phyloP scores from a whole-genome alignment of 2,113 vertebrate species.

The Peromyscus polionotus region DNA sequence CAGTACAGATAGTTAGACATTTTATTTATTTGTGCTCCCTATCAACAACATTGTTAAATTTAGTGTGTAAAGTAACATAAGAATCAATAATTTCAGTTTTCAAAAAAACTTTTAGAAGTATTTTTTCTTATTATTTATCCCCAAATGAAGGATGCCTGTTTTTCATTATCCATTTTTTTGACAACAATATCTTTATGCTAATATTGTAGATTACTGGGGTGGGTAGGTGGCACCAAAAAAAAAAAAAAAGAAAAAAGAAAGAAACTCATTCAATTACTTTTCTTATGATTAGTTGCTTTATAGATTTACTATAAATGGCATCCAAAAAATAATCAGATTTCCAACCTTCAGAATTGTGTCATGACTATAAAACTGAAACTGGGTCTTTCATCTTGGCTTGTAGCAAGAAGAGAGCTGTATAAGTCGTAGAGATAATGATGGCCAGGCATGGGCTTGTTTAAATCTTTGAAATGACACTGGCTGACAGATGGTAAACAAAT shows the following conservation, averaged over 20 bases:
- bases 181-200: background rate
- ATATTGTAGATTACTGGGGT: background rate
- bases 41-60: background rate
- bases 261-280: background rate
- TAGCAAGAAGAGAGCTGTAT: background rate
- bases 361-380: background rate
- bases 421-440: conserved; percentile 3
- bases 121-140: conserved; percentile 3
- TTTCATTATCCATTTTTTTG: background rate
- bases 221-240: background rate
- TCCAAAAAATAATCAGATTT: background rate
- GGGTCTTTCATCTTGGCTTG: background rate
- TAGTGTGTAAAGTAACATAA: background rate
- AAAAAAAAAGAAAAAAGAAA: background rate
- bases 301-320: background rate
- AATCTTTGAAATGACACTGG: background rate
- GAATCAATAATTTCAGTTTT: background rate
- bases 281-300: background rate
- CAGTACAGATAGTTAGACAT: background rate
- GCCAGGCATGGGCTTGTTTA: background rate
- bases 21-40: background rate
- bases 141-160: background rate
- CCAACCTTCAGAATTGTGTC: background rate
- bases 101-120: background rate
- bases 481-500: background rate